Evolutionary conservation across 2,888 invertebrate genomes (phyloP), one percentile per base, ranked within the genome.

Genomic region (Apamea monoglypha): DNA sequence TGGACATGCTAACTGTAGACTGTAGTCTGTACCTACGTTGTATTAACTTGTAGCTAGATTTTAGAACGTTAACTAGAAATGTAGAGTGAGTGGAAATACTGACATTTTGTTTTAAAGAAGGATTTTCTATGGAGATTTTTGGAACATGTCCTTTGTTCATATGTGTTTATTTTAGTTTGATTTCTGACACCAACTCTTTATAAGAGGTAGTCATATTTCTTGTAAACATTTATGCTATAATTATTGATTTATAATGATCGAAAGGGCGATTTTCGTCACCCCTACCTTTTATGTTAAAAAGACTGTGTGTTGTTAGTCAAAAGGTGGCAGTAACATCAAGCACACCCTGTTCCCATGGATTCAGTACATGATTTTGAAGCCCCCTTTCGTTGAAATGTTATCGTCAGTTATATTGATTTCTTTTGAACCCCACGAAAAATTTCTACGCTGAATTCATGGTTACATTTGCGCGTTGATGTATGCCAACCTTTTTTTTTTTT

Each of bases 1-100:
- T 81, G 67, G 70, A 44, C 74, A 73, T 47, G n/a, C 53, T n/a
- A 36, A 44, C 69, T 5, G 53, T 36, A 16, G n/a, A 44, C 69
- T 7, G 53, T 40, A 16, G n/a, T 32, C 50, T 50, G 56, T 59
- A 25, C 56, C 7, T 32, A 73, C 53, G 5, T 64, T 61, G 29
- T 64, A 47, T 36, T 56, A 40, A 16, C 12, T n/a, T n/a, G 59
- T 50, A 36, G 21, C 16, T 16, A 44, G 63, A 47, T 73, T 82
- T 73, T n/a, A 8, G 29, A 68, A 25, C 25, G 47, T 64, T 29
- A 53, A 2, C 14, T 68, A 29, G 14, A 56, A 44, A 68, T 68
- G 10, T 21, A n/a, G 1, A 21, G 21, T 21, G 1, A 21, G 21
- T 21, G 18, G 14, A 63, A 59, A 67, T 80, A n/a, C 21, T 29